Evolutionary conservation across 2,797 vertebrate species (phyloP), one percentile per base, ranked within the genome.

Genomic region (Eulemur mongoz): DNA sequence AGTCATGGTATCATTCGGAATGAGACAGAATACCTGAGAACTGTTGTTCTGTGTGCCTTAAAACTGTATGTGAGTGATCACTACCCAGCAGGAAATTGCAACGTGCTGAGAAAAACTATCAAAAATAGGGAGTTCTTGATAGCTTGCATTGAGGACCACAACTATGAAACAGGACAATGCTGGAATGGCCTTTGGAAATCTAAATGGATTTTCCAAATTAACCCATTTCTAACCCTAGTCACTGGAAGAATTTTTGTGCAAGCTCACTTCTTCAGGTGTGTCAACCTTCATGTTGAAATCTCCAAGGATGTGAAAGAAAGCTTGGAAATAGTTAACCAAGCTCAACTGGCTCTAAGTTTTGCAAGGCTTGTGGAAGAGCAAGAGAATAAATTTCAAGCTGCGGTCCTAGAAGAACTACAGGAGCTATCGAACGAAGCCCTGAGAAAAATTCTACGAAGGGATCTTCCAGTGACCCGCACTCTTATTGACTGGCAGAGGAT

Each of bases 121-220:
- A 89, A 87, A 38, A 93, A 40, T 20, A 97, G 91, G 25, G 93
- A 97, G 14, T 87, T 97, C 57, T 81, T 97, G 48, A 78, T 94
- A 54, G 90, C 96, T 22, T 98, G 97, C 89, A 94, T 96, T 17
- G 97, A 98, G 63, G 75, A 95, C n/a, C 96, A 97, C 65, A 94
- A 84, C 22, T 67, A 98, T 7, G 88, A 95, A 9, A 82, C 90
- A 32, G 78, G 93, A 38, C 69, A 96, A 5, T 97, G n/a, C 45
- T 97, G 94, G 94, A 98, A 98, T 10, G 79, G 91, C 32, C 76
- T 98, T 89, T 98, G 98, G 98, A 98, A 97, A 75, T 97, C 98
- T 23, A 97, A 96, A 40, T 98, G 98, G 98, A 96, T 97, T 89
- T 98, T 94, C 18, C 23, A 94, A 38, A 45, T 97, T 14, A 89